phyloP scores from a whole-genome alignment of 2,113 vertebrate genomes.

The Heterotilapia buettikoferi region DNA sequence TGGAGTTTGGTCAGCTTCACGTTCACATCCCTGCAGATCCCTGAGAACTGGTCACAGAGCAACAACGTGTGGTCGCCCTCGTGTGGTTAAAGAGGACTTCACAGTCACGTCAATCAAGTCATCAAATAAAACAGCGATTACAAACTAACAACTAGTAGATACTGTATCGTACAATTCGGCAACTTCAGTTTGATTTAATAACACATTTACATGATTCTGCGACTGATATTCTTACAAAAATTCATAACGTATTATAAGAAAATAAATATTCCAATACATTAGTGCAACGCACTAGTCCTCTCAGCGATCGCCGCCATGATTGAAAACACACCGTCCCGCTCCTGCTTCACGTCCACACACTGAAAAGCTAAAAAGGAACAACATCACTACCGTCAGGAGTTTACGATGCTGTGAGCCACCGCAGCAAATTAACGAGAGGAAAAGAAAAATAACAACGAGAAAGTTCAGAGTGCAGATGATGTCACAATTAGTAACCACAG shows the following conservation, averaged over 20 bases:
- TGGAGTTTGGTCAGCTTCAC: slow-evolving; percentile 31
- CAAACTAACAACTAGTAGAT: slow-evolving; percentile 23
- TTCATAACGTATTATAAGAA: slow-evolving; percentile 59
- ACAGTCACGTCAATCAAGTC: slow-evolving; percentile 18
- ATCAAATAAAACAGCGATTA: slow-evolving; percentile 24
- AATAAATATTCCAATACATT: slow-evolving; percentile 66
- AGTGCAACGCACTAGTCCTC: slow-evolving; percentile 34
- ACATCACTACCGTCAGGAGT: slow-evolving; percentile 30
- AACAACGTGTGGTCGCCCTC: slow-evolving; percentile 36
- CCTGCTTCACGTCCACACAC: neutral
- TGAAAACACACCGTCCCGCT: neutral
- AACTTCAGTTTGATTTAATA: neutral
- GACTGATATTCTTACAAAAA: slow-evolving; percentile 51
- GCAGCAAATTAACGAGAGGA: slow-evolving; percentile 35
- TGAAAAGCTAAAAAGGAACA: slow-evolving; percentile 30
- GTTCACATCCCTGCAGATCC: slow-evolving; percentile 63
- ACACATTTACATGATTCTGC: slow-evolving; percentile 19
- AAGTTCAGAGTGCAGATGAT: slow-evolving; percentile 41
- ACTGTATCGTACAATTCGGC: neutral
- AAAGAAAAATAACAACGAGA: neutral
- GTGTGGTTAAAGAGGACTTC: slow-evolving; percentile 42
- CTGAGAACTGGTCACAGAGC: slow-evolving; percentile 67
- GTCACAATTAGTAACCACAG: slow-evolving; percentile 50
- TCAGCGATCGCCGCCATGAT: neutral
- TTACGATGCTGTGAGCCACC: slow-evolving; percentile 12